These are phyloP conservation scores for Lagodon rhomboides DNA, from an alignment of 2,797 vertebrate genomes.

Conservation along the genomic window DNA sequence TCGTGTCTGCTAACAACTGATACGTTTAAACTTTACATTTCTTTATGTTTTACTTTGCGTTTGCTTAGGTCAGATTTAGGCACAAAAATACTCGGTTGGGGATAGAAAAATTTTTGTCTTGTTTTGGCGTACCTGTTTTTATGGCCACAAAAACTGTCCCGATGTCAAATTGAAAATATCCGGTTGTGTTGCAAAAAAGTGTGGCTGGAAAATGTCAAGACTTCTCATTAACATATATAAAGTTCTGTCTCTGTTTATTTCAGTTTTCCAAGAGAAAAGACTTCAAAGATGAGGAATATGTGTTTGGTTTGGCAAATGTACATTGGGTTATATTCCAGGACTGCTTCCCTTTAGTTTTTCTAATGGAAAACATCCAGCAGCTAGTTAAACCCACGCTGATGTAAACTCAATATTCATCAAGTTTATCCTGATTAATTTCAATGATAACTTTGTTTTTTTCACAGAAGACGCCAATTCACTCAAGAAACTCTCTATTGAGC, in stretches of 20 bases:
- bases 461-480: slow-evolving; percentile 85
- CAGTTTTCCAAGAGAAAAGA: background rate
- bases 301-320: background rate
- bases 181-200: too few species aligned
- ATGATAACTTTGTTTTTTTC: slow-evolving; percentile 84
- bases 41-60: too few species aligned
- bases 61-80: too few species aligned
- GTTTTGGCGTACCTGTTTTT: too few species aligned
- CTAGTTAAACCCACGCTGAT: background rate
- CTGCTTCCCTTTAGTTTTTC: background rate
- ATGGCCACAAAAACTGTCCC: too few species aligned
- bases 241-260: background rate
- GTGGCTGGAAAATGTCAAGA: too few species aligned
- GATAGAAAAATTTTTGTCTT: too few species aligned
- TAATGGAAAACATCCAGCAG: slow-evolving; percentile 11
- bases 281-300: background rate
- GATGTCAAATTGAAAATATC: too few species aligned
- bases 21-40: too few species aligned
- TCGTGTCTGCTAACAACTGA: too few species aligned
- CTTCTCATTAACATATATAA: too few species aligned
- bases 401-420: slow-evolving; percentile 24
- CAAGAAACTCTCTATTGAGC: slow-evolving; percentile 89
- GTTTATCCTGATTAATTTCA: slow-evolving; percentile 59
- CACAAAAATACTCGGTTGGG: too few species aligned
- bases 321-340: background rate